A percentile compares a stretch with the other conserved stretches of the same genome.
phyloP scores from a whole-genome alignment of 2,888 invertebrate species.

The Neuroscelio doddi region DNA sequence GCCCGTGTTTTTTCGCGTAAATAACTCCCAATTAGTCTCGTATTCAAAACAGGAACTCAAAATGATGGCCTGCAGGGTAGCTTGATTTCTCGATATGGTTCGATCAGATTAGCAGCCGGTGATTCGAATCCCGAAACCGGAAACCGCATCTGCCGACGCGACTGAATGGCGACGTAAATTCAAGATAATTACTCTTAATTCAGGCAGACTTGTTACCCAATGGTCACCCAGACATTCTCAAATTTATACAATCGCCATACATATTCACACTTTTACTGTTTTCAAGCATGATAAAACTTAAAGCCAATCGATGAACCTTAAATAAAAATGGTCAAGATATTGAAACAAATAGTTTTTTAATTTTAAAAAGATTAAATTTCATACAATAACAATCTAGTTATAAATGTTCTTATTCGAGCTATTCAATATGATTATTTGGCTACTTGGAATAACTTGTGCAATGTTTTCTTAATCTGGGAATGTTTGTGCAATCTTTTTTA shows the following conservation, averaged over 20 bases:
- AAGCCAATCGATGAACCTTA: no score
- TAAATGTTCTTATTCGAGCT: no score
- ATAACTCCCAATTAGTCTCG: constrained; percentile 39
- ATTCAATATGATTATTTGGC: no score
- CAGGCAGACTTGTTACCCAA: constrained; percentile 6
- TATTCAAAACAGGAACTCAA: constrained; percentile 10
- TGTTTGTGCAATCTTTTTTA: no score
- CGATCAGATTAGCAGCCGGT: constrained; percentile 30
- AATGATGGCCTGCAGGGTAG: constrained; percentile 5
- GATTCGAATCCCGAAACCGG: constrained; percentile 7
- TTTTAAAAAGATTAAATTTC: no score
- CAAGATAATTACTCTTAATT: constrained; percentile 30
- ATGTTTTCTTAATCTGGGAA: no score
- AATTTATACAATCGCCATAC: neutral
- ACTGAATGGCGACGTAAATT: constrained; percentile 19
- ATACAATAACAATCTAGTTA: no score
- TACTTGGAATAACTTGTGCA: no score
- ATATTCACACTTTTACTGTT: no score
- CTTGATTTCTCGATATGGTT: constrained; percentile 33
- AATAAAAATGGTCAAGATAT: no score
- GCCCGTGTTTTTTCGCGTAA: neutral
- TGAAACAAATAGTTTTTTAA: no score
- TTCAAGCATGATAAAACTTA: no score
- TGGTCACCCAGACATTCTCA: neutral
- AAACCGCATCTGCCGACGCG: constrained; percentile 12